Percentiles rank a stretch among this genome's conserved stretches.
Evolutionary conservation across 2,888 invertebrate genomes (phyloP).

Genomic region (Thymelicus lineola): DNA sequence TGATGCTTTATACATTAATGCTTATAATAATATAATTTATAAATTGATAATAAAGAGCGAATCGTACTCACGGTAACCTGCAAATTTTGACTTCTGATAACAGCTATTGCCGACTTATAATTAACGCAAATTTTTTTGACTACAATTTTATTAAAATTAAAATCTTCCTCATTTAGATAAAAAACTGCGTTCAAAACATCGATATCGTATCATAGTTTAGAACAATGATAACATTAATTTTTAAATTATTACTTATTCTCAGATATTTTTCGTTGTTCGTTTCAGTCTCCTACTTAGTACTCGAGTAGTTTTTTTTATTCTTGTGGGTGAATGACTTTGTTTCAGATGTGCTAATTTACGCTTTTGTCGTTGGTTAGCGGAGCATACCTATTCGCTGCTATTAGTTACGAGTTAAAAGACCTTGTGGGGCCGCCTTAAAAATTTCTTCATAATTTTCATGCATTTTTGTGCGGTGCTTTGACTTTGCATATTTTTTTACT

Average conservation of each 20-base stretch:
- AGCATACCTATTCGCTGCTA: slow-evolving; percentile 54
- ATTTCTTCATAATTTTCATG: slow-evolving; percentile 46
- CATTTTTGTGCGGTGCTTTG: background rate
- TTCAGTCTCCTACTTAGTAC: background rate
- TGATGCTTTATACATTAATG: too few relatives aligned
- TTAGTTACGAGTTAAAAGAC: slow-evolving; percentile 52
- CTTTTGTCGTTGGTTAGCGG: slow-evolving; percentile 70
- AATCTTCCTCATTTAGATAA: background rate
- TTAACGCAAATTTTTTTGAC: background rate
- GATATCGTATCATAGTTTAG: background rate
- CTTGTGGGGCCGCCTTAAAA: slow-evolving; percentile 54
- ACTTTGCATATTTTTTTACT: background rate
- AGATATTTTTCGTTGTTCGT: background rate
- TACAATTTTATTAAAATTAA: background rate
- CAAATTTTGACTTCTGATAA: background rate
- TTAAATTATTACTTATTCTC: background rate
- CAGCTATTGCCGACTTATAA: background rate
- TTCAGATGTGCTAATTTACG: slow-evolving; percentile 72
- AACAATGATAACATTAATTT: background rate
- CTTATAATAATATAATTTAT: background rate
- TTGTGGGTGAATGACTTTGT: slow-evolving; percentile 70
- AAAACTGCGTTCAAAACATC: background rate
- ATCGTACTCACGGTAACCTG: background rate
- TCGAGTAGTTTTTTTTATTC: slow-evolving; percentile 22
- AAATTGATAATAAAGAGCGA: background rate